These are phyloP conservation scores for Drosophila longiperda DNA, from an alignment of 2,888 invertebrate genomes.

Conservation along the genomic window DNA sequence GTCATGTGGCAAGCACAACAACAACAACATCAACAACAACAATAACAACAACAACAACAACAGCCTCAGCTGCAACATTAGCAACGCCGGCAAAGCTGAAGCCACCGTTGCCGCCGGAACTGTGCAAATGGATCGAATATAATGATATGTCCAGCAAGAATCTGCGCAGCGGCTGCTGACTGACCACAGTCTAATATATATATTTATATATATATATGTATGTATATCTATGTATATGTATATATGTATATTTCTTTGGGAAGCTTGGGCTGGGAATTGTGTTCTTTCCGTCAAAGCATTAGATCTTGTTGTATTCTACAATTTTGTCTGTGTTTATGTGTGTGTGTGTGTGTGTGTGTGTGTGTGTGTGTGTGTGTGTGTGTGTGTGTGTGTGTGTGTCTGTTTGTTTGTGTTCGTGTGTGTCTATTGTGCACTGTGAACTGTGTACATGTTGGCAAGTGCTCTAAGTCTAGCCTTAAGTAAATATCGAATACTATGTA, in stretches of 20 bases:
- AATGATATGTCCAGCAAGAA: constrained; percentile 90
- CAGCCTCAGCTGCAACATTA: constrained; percentile 21
- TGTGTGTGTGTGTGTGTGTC: too few relatives aligned
- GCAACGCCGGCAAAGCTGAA: constrained; percentile 82
- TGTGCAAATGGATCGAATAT: constrained; percentile 89
- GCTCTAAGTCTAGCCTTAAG: constrained; percentile 54
- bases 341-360: neutral
- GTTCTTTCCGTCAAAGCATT: constrained; percentile 7
- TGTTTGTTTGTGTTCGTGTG: neutral
- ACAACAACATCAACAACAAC: neutral
- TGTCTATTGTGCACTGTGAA: constrained; percentile 32
- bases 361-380: constrained; percentile 1
- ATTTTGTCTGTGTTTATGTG: neutral
- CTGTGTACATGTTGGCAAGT: constrained; percentile 55
- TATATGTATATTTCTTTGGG: constrained; percentile 10
- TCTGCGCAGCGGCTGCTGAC: constrained; percentile 86
- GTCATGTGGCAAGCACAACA: constrained; percentile 46
- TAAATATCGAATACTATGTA: constrained; percentile 21
- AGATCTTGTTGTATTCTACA: neutral
- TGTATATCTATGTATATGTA: constrained; percentile 8
- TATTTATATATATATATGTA: neutral
- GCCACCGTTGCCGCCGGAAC: constrained; percentile 88
- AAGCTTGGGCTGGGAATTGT: constrained; percentile 10
- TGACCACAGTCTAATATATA: constrained; percentile 8
- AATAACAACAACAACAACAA: constrained; percentile 8